Base-by-base conservation (phyloP, 2,113 vertebrate species). In the Dicrurus megarhynchus region DNA sequence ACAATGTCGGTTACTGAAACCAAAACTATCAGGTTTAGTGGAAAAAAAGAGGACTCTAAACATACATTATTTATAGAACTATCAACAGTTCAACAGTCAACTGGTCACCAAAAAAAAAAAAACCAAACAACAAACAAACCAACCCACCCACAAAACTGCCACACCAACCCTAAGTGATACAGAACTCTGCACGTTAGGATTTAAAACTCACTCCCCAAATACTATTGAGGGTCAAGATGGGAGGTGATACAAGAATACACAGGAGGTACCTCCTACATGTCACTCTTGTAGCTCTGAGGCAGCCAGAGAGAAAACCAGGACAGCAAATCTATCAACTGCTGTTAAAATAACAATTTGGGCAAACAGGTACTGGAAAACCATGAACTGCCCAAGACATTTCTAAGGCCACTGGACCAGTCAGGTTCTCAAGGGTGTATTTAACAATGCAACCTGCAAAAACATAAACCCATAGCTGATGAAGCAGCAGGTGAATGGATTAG, bases 231-330 rank as follows among this genome's bases (percentile, higher is more conserved):
- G 16, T 70, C 65, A 82, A 68, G 47, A 39, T 7, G 16, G 15
- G 24, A 78, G 30, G 9, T 10, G 20, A 44, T 14, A 33, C 0
- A 0, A 84, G 32, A 49, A 42, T 6, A 59, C 16, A 71, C 8
- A 74, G 41, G 15, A 63, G 11, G 12, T 15, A 77, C 16, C 23
- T 63, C 42, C 23, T 67, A 7, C 16, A 49, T 0, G 9, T 42
- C 7, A 9, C 3, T 50, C 68, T 2, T 30, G 7, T 23, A 83
- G 32, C 15, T 55, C 41, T 75, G 37, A 71, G 50, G 70, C 24
- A 80, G 30, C 9, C 35, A 73, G 37, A 22, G 28, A 65, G 9
- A 61, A 87, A 93, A 41, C 11, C 4, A 50, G 5, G 12, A 44
- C 19, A 32, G 19, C 1, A 82, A 11, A n/a, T 42, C 4, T 1